phyloP scores from a whole-genome alignment of 92 coral and sea anemone species.

The Isaurus tuberculatus region DNA sequence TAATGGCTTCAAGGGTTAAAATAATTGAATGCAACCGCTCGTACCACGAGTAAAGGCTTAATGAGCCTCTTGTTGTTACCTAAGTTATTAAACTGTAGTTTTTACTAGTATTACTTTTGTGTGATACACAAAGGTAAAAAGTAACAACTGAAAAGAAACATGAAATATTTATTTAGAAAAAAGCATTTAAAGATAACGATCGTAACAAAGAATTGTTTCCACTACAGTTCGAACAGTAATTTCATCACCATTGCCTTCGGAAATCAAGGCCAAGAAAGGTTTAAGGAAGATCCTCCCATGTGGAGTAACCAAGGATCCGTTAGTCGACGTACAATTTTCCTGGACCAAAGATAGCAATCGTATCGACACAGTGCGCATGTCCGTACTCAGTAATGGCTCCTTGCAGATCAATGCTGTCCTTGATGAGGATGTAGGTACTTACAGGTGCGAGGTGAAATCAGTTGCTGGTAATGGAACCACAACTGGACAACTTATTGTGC shows the following conservation, averaged over 20 bases:
- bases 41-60: too few species aligned
- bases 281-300: conserved; percentile 63
- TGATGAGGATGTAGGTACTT: conserved; percentile 84
- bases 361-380: conserved; percentile 59
- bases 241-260: conserved; percentile 67
- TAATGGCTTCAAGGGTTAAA: too few species aligned
- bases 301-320: conserved; percentile 76
- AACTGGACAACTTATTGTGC: conserved; percentile 79
- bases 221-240: conserved; percentile 65
- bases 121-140: neutral
- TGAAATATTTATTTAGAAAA: neutral
- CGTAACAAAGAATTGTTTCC: neutral
- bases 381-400: conserved; percentile 71
- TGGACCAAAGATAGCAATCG: conserved; percentile 85
- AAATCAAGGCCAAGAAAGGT: conserved; percentile 81
- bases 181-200: neutral
- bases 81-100: neutral
- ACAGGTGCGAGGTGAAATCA: conserved; percentile 83
- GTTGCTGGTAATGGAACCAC: conserved; percentile 90
- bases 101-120: too few species aligned
- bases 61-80: too few species aligned
- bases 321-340: conserved; percentile 65
- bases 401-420: conserved; percentile 72
- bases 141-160: neutral
- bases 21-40: too few species aligned